A percentile compares a stretch with the other conserved stretches of the same genome.
Evolutionary conservation across 1,140 invertebrate species (phyloP).

Genomic region (Tetramorium alpestre): DNA sequence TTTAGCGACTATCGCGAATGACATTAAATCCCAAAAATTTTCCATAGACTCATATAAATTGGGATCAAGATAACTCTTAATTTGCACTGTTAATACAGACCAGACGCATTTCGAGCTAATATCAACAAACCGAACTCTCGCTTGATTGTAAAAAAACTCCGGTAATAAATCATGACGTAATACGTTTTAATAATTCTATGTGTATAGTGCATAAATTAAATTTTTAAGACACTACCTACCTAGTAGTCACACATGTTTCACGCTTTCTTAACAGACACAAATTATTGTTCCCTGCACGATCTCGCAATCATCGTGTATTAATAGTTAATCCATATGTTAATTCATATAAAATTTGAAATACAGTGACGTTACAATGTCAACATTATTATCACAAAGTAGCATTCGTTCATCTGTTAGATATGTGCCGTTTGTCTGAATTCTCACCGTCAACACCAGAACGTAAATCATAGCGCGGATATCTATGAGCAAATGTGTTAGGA

Average conservation of each 20-base stretch:
- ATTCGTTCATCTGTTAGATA: constrained; percentile 3
- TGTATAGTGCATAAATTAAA: neutral
- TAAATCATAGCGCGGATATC: constrained; percentile 8
- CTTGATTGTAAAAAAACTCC: neutral
- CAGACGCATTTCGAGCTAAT: neutral
- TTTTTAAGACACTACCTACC: neutral
- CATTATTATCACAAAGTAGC: neutral
- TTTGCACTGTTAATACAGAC: neutral
- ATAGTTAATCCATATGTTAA: neutral
- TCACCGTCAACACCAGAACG: neutral
- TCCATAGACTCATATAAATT: constrained; percentile 23
- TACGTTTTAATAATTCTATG: neutral
- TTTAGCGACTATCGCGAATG: neutral
- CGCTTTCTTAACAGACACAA: neutral
- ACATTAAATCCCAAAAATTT: constrained; percentile 33
- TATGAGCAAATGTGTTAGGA: constrained; percentile 17
- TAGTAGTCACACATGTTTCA: neutral
- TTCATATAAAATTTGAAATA: neutral
- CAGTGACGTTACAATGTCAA: neutral
- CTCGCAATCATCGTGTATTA: neutral
- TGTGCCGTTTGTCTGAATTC: constrained; percentile 19
- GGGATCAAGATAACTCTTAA: neutral
- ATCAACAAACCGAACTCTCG: neutral
- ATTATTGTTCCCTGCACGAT: neutral
- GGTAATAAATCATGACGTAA: constrained; percentile 27